Base-by-base conservation (phyloP, 2,888 invertebrate species). In the Portevinia maculata region DNA sequence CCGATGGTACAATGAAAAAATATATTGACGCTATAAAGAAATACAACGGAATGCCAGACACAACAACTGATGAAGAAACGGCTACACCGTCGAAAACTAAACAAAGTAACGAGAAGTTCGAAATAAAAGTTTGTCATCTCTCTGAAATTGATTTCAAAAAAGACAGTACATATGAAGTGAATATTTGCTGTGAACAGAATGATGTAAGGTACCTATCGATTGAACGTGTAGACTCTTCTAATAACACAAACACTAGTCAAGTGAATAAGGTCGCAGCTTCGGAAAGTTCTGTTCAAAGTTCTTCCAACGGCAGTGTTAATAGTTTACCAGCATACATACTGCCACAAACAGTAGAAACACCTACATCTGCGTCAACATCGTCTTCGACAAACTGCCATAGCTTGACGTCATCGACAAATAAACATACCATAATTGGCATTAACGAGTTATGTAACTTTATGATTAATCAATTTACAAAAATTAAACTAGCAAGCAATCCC, bases 391-490 rank as follows among this genome's bases (percentile, higher is more conserved):
- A 76, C 59, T 65, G 57, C 15, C 21, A 74, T 60, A 52, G 48
- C 50, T 46, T 67, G 11, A 24, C 52, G 21, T 15, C 46, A 34
- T 52, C 73, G 28, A 50, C 74, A 48, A 79, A 75, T 6, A 85
- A 84, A 28, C 79, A 85, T 19, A 85, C 78, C 8, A 75, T 86
- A 13, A 19, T 79, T 19, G 86, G 86, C 21, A 76, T 85, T 52
- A 65, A 84, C 13, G 84, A 84, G 24, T 55, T 86, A 13, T 86
- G 86, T 48, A 84, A 76, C 28, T 86, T 85, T 65, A 85, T 86
- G 83, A 86, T 86, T 19, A 84, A 85, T 41, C 84, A 86, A 55
- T 86, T 86, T 44, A 79, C 85, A 24, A 85, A 83, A 75, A 84
- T 86, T 2, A 86, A 85, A 41, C 57, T 78, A 3, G 60, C 85